Evolutionary conservation across 2,888 invertebrate species (phyloP).

Genomic region (Dyspetes luteomarginatus): DNA sequence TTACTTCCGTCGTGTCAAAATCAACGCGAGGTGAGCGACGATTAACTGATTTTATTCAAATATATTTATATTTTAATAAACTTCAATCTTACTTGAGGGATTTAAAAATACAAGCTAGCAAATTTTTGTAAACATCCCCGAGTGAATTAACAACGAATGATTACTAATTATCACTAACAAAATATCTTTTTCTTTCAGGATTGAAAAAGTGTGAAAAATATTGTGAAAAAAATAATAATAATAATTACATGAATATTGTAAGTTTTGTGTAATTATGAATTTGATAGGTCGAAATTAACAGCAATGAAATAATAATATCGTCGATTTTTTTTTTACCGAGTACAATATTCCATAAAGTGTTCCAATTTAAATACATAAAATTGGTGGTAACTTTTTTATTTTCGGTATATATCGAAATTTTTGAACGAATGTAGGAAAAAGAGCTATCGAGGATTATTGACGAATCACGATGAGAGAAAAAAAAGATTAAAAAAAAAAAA

Average conservation of each 20-base stretch:
- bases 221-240: background rate
- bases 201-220: slow-evolving; percentile 5
- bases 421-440: background rate
- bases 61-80: background rate
- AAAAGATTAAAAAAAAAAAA: slow-evolving; percentile 9
- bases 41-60: background rate
- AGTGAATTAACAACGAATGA: slow-evolving; percentile 41
- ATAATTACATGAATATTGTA: background rate
- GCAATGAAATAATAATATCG: slow-evolving; percentile 17
- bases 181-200: slow-evolving; percentile 47
- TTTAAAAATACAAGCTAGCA: background rate
- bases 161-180: slow-evolving; percentile 34
- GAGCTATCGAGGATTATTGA: slow-evolving; percentile 32
- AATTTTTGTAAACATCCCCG: background rate
- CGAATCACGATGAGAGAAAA: background rate
- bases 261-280: no score
- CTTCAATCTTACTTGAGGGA: background rate
- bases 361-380: slow-evolving; percentile 12
- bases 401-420: background rate
- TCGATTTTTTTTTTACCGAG: slow-evolving; percentile 23
- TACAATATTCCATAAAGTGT: slow-evolving; percentile 50
- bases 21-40: no score
- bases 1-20: slow-evolving; percentile 28
- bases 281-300: slow-evolving; percentile 36
- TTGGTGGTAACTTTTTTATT: slow-evolving; percentile 8